Evolutionary conservation across 2,113 vertebrate genomes (phyloP), one percentile per base, ranked within the genome.

Genomic region (Barnardius zonarius): DNA sequence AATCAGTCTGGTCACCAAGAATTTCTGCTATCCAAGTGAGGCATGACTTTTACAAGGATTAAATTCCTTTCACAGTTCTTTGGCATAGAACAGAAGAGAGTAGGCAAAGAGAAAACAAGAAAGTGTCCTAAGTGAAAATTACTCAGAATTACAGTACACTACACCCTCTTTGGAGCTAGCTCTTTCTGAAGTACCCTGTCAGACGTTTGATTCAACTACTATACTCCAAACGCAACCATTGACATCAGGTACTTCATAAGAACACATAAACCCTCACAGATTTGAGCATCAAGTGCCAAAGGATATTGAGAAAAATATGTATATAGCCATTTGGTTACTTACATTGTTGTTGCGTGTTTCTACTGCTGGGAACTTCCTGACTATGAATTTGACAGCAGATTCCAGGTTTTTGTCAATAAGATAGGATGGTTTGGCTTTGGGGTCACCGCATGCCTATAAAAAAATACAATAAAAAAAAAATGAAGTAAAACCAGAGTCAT

Each of bases 341-440:
- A 99, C 99, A 54, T 99, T 99, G 97, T 99, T 99, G 97, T 99
- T 99, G 66, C 99, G 98, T 1, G 99, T 99, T 97, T 99, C 99
- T 93, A 99, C 99, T 48, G 99, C 99, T 48, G 99, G 99, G 74
- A 99, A 99, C 96, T 99, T 99, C 96, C 99, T 98, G 97, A 99
- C 99, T 93, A 99, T 99, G 97, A 99, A 99, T 98, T 99, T 99
- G 96, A 99, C 99, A 22, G 99, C 99, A 62, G 99, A 99, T 97
- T 99, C 99, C 97, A 99, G 96, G 97, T 99, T 99, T 98, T 99
- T 99, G 97, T 99, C 99, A 43, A 99, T 99, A 91, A 99, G 99
- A 96, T 99, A 99, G 43, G 99, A 99, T 89, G 99, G 99, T 97
- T 99, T 99, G 90, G 99, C 99, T 98, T 99, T 99, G 91, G 99